These are phyloP conservation scores for Mya arenaria DNA, from an alignment of 1,140 invertebrate species.

Conservation along the genomic window DNA sequence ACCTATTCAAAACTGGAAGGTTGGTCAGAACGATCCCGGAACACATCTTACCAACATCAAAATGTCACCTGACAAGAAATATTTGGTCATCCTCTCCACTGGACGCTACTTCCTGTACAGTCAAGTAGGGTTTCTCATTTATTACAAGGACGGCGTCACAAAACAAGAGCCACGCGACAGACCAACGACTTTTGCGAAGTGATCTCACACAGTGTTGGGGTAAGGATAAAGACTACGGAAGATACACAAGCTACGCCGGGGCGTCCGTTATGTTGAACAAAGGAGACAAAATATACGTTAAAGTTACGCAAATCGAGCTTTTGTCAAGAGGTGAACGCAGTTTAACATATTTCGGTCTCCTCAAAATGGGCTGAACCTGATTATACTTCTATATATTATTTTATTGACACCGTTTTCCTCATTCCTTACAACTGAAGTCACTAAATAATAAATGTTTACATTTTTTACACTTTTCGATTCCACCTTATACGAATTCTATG, in stretches of 20 bases:
- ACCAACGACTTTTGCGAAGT: conserved; percentile 20
- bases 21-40: background rate
- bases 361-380: conserved; percentile 27
- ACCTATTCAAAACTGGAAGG: conserved; percentile 29
- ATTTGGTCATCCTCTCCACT: conserved; percentile 11
- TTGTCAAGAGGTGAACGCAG: background rate
- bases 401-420: no score
- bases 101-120: conserved; percentile 49
- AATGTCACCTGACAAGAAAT: conserved; percentile 16
- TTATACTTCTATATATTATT: no score
- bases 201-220: conserved; percentile 47
- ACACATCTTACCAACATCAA: conserved; percentile 35
- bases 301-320: background rate
- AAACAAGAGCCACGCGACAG: background rate
- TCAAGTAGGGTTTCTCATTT: conserved; percentile 28
- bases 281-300: conserved; percentile 44
- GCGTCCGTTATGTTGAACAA: conserved; percentile 35
- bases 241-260: conserved; percentile 46
- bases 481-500: no score
- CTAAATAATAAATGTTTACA: no score
- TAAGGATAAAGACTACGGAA: conserved; percentile 37
- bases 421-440: no score
- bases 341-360: conserved; percentile 38
- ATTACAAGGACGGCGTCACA: conserved; percentile 38
- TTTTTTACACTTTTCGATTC: no score